Conservation (phyloP, 1,140 invertebrate genomes). For the Lepidurus packardi region DNA sequence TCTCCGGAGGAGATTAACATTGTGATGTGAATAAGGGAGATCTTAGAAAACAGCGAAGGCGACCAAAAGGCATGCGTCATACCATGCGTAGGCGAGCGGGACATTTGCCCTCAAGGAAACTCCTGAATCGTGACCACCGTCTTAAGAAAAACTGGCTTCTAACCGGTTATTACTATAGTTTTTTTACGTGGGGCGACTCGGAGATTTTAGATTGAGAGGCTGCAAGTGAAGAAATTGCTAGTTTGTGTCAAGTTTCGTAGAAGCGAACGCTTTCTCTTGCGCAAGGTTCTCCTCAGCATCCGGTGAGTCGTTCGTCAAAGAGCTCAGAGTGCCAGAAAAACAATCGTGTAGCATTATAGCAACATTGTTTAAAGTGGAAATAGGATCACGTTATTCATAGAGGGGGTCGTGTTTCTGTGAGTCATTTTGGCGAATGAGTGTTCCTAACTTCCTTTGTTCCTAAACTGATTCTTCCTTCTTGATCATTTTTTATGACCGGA, state of each 20-base stretch:
- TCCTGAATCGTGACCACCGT: neutral
- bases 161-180: neutral
- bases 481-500: neutral
- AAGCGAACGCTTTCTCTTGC: neutral
- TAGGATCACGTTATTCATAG: neutral
- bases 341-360: neutral
- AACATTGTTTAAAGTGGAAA: neutral
- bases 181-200: neutral
- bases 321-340: neutral
- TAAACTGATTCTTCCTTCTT: neutral
- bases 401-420: neutral
- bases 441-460: neutral
- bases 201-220: neutral
- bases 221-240: neutral
- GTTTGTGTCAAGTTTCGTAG: neutral
- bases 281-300: neutral
- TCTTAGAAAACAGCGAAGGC: too few relatives aligned
- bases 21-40: too few relatives aligned
- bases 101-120: neutral
- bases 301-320: neutral
- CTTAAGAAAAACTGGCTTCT: neutral
- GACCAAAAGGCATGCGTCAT: too few relatives aligned
- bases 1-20: neutral
- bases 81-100: neutral
- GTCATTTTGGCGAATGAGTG: neutral